phyloP scores from a whole-genome alignment of 2,797 vertebrate species.

The Apogon talboti region DNA sequence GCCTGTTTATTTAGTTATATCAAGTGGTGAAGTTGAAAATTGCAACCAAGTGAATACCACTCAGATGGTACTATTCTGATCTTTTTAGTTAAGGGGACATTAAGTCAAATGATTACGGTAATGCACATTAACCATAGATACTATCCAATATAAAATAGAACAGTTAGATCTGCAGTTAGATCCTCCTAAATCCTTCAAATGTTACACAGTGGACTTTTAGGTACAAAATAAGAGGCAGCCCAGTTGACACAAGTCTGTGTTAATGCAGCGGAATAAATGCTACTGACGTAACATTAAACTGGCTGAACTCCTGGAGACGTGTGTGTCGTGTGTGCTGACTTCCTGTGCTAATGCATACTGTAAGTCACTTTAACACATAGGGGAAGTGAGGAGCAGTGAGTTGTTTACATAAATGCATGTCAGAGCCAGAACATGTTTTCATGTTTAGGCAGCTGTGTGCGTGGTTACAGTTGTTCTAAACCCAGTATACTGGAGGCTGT shows the following conservation, averaged over 20 bases:
- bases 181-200: too few relatives aligned
- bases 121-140: too few relatives aligned
- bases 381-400: not conserved
- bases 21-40: too few relatives aligned
- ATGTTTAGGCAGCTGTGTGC: not conserved
- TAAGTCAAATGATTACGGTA: too few relatives aligned
- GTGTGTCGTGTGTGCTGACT: conserved; percentile 1
- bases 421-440: too few relatives aligned
- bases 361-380: not conserved
- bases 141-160: too few relatives aligned
- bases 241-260: conserved; percentile 7
- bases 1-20: too few relatives aligned
- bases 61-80: too few relatives aligned
- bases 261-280: not conserved
- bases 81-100: too few relatives aligned
- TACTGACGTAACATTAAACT: not conserved
- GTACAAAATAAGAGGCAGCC: not conserved
- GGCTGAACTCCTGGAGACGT: not conserved
- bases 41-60: too few relatives aligned
- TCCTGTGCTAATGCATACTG: not conserved
- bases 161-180: too few relatives aligned
- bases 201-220: too few relatives aligned
- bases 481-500: conserved; percentile 4
- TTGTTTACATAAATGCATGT: not conserved
- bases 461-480: not conserved